Base-by-base conservation (phyloP, 2,797 vertebrate species). In the Taeniopygia guttata region DNA sequence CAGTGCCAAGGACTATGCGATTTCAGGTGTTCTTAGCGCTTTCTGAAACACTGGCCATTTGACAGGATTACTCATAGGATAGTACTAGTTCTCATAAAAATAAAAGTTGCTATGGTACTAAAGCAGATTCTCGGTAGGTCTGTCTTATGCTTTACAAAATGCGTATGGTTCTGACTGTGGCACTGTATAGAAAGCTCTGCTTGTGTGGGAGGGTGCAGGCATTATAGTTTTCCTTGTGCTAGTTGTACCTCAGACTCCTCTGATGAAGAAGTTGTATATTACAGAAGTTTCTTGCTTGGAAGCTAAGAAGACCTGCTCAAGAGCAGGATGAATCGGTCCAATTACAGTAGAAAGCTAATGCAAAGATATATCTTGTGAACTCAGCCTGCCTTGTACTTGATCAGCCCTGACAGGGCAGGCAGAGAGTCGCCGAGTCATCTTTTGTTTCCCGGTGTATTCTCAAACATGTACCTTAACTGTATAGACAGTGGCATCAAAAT, bases 181-280 rank as follows among this genome's bases (percentile, higher is more conserved):
- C 7, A 23, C 3, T 7, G 2, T 26, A 18, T 11, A 67, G 42
- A 38, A 77, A 74, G 13, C 8, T 81, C 22, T 36, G 21, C 18
- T 68, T 1, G 1, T 17, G 12, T 0, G 0, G 12, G 7, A 67
- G 43, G 5, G 3, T 38, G 22, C 0, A 1, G 32, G 18, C 18
- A 58, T 25, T 62, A 22, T 10, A 1, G 5, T 13, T 42, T 81
- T 66, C 17, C 22, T 16, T 64, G 29, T 42, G 20, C 12, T 32
- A 45, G 25, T 10, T 52, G 26, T 29, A 45, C 12, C 16, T 94
- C 26, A n/a, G 59, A n/a, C 5, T 26, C 26, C 3, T 76, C 42
- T 34, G 23, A 26, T 27, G 21, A n/a, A 55, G 45, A 69, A 82
- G 11, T 5, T 32, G 3, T 58, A 12, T 23, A 34, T 26, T 59